These are phyloP conservation scores for Diadema setosum DNA, from an alignment of 35 echinoderm and acorn worm species.

Conservation along the genomic window DNA sequence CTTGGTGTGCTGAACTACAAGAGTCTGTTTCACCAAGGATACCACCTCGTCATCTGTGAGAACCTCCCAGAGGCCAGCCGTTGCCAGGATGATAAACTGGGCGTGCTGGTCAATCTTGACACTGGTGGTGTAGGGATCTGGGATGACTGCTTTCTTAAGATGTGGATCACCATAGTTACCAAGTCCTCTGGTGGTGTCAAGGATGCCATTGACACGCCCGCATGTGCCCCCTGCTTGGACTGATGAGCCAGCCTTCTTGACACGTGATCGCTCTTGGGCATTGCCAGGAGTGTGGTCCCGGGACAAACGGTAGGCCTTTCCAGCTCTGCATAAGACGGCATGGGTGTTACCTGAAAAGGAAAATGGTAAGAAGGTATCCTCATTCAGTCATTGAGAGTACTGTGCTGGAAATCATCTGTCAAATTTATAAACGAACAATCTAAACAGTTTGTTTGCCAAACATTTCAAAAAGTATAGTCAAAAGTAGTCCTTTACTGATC, in stretches of 20 bases:
- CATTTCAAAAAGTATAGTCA: too few species aligned
- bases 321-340: conserved; percentile 79
- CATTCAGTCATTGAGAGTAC: too few species aligned
- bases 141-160: conserved; percentile 77
- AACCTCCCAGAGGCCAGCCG: conserved; percentile 87
- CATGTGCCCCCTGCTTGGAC: conserved; percentile 46
- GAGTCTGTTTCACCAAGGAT: conserved; percentile 51
- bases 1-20: background rate
- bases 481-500: too few species aligned
- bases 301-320: conserved; percentile 69
- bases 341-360: conserved; percentile 76
- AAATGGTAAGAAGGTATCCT: too few species aligned
- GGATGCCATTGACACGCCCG: conserved; percentile 82
- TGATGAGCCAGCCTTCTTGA: conserved; percentile 59
- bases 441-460: too few species aligned
- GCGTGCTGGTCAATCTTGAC: conserved; percentile 82
- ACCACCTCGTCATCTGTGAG: conserved; percentile 65
- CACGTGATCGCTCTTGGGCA: conserved; percentile 35
- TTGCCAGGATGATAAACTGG: conserved; percentile 90
- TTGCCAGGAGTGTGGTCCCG: conserved; percentile 72
- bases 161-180: conserved; percentile 95
- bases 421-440: too few species aligned
- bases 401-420: too few species aligned
- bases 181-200: conserved; percentile 88
- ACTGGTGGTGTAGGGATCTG: conserved; percentile 81